Evolutionary conservation across 2,113 vertebrate genomes (phyloP).

Genomic region (Alces alces): DNA sequence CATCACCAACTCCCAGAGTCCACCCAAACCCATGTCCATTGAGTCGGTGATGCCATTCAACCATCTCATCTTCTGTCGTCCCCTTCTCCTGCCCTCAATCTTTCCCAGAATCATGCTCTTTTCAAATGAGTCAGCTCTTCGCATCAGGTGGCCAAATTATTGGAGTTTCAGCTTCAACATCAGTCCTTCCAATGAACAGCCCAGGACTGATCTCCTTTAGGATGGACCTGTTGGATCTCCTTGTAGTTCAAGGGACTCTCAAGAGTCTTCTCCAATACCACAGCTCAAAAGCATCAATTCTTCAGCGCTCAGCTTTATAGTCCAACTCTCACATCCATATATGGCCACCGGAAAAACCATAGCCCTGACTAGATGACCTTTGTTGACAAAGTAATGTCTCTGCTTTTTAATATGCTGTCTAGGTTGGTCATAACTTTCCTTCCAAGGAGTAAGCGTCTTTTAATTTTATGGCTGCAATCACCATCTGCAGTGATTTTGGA

Average conservation of each 20-base stretch:
- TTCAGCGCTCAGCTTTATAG: rapidly evolving
- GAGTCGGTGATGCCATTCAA: background rate
- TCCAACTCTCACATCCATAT: background rate
- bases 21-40: background rate
- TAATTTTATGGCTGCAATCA: background rate
- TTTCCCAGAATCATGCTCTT: background rate
- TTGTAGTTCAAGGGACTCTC: background rate
- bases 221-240: background rate
- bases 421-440: background rate
- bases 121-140: background rate
- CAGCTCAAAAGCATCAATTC: background rate
- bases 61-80: rapidly evolving
- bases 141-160: background rate
- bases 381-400: background rate
- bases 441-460: background rate
- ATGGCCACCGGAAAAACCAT: background rate
- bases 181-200: background rate
- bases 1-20: background rate
- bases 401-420: background rate
- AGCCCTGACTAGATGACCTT: background rate
- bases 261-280: background rate
- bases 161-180: background rate
- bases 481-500: background rate
- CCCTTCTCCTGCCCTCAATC: background rate
- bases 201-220: background rate